These are phyloP conservation scores for Drosophila trichaetosa DNA, from an alignment of 2,888 invertebrate species.

Conservation along the genomic window DNA sequence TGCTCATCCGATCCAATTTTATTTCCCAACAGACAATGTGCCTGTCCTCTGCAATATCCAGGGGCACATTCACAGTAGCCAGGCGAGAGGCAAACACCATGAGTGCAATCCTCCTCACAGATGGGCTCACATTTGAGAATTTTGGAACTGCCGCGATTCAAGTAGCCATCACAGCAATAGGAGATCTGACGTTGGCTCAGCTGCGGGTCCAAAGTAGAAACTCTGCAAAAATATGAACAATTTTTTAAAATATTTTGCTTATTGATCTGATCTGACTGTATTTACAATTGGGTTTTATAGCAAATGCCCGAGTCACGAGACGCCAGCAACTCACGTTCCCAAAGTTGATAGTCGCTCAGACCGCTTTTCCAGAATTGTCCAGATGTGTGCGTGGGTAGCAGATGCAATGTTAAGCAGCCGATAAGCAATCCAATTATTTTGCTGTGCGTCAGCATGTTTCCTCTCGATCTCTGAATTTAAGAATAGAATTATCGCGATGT, in stretches of 20 bases:
- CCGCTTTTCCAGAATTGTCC: slow-evolving; percentile 75
- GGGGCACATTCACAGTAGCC: slow-evolving; percentile 83
- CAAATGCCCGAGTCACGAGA: slow-evolving; percentile 82
- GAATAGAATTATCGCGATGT: slow-evolving; percentile 9
- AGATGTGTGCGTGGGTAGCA: slow-evolving; percentile 13
- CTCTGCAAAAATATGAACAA: slow-evolving; percentile 48
- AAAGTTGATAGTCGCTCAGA: slow-evolving; percentile 55
- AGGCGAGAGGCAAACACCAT: slow-evolving; percentile 85
- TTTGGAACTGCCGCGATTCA: slow-evolving; percentile 86
- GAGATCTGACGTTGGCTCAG: slow-evolving; percentile 87
- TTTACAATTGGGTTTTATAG: slow-evolving; percentile 82
- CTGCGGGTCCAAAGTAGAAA: slow-evolving; percentile 66
- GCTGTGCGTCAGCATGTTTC: slow-evolving; percentile 43
- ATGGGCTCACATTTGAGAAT: slow-evolving; percentile 85
- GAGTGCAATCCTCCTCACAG: slow-evolving; percentile 85
- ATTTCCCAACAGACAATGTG: slow-evolving; percentile 51
- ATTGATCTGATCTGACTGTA: slow-evolving; percentile 20
- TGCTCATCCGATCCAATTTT: not conserved
- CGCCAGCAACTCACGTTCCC: slow-evolving; percentile 68
- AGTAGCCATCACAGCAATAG: slow-evolving; percentile 90
- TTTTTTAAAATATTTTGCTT: not conserved
- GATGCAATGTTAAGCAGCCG: slow-evolving; percentile 33
- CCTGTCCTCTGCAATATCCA: slow-evolving; percentile 51
- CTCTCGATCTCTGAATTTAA: not conserved
- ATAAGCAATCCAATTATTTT: slow-evolving; percentile 40